phyloP scores from a whole-genome alignment of 2,888 invertebrate species.

The Scaptomyza reducta region DNA sequence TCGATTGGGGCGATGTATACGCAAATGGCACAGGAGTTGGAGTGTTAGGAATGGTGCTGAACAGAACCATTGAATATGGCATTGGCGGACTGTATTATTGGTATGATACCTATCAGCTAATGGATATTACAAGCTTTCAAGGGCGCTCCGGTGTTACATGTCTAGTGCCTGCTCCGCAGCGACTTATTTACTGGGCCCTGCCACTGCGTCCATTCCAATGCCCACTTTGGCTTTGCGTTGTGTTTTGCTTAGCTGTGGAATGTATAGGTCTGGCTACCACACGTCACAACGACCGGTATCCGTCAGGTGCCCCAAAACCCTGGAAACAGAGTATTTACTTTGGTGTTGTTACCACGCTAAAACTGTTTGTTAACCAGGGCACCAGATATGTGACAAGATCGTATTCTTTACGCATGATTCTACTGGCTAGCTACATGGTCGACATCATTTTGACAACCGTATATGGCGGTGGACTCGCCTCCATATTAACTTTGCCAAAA shows the following conservation, averaged over 20 bases:
- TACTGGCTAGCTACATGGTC: conserved; percentile 82
- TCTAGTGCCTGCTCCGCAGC: conserved; percentile 88
- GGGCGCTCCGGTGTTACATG: conserved; percentile 88
- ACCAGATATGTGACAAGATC: conserved; percentile 68
- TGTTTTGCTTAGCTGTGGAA: conserved; percentile 84
- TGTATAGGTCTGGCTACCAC: conserved; percentile 81
- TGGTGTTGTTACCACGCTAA: conserved; percentile 71
- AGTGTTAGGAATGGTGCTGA: conserved; percentile 86
- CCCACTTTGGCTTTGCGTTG: conserved; percentile 86
- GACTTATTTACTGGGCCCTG: conserved; percentile 86
- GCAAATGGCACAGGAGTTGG: conserved; percentile 88
- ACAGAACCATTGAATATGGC: conserved; percentile 86
- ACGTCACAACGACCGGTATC: conserved; percentile 50
- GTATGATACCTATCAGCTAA: conserved; percentile 84
- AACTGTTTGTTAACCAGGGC: conserved; percentile 76
- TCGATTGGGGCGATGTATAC: conserved; percentile 88
- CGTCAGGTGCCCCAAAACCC: neutral
- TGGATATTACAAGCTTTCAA: conserved; percentile 87
- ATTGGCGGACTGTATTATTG: conserved; percentile 72
- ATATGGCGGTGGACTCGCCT: conserved; percentile 88
- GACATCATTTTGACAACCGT: conserved; percentile 87
- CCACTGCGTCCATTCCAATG: conserved; percentile 87
- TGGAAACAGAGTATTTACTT: conserved; percentile 67
- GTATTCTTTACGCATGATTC: conserved; percentile 67
- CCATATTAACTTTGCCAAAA: conserved; percentile 88